phyloP scores from a whole-genome alignment of 2,113 vertebrate genomes.

The Protomyctophum bolini region DNA sequence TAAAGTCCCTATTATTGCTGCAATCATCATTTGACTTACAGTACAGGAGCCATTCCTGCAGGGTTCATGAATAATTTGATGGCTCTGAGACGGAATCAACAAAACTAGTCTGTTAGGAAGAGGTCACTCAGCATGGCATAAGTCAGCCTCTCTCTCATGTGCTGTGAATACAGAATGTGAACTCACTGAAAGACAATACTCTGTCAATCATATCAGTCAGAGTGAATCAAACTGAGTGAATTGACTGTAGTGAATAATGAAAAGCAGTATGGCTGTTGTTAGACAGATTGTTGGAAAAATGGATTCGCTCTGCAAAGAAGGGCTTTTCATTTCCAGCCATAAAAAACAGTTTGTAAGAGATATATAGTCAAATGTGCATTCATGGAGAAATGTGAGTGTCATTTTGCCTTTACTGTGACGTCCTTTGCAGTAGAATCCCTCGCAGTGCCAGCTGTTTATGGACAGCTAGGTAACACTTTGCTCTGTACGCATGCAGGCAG shows the following conservation, averaged over 20 bases:
- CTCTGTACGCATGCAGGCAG: conserved; percentile 14
- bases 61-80: conserved; percentile 9
- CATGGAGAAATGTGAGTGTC: too few species aligned
- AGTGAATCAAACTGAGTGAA: too few species aligned
- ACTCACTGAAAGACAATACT: not conserved
- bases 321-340: too few species aligned
- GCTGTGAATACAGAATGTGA: not conserved
- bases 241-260: too few species aligned
- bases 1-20: too few species aligned
- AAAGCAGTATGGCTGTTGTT: too few species aligned
- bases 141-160: not conserved
- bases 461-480: not conserved
- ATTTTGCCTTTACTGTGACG: too few species aligned
- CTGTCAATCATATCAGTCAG: not conserved
- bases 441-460: conserved; percentile 2
- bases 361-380: too few species aligned
- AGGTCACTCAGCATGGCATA: not conserved
- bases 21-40: not conserved
- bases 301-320: too few species aligned
- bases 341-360: too few species aligned
- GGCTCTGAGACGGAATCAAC: not conserved
- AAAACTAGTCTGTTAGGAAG: conserved; percentile 12
- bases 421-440: not conserved
- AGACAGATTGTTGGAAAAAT: too few species aligned
- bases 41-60: not conserved